Conservation (phyloP, 2,888 invertebrate species). For the Coenonympha glycerion region DNA sequence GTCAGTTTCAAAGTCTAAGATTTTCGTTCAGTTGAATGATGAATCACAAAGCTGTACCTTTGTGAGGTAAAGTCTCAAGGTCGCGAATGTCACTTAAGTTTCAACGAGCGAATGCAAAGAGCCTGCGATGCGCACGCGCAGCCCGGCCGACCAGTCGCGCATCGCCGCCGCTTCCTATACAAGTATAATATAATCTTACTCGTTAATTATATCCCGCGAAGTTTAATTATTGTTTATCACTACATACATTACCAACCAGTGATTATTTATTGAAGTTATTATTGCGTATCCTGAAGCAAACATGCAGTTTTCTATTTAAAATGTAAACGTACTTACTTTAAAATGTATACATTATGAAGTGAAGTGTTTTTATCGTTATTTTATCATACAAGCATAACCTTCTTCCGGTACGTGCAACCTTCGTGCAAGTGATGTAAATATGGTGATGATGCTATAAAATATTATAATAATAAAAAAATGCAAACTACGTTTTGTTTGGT, state of each 20-base stretch:
- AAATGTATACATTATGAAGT: not conserved
- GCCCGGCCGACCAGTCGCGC: constrained; percentile 34
- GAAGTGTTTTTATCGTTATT: not conserved
- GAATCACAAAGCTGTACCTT: constrained; percentile 38
- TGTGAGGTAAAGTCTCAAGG: constrained; percentile 47
- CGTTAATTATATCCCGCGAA: constrained; percentile 35
- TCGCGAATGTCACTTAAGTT: constrained; percentile 51
- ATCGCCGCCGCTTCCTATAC: constrained; percentile 28
- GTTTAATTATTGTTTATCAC: not conserved
- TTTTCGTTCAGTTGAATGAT: too few relatives aligned
- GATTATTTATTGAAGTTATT: not conserved
- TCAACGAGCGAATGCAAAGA: constrained; percentile 32
- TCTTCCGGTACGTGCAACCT: constrained; percentile 31
- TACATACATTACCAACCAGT: too few relatives aligned
- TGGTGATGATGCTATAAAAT: constrained; percentile 11
- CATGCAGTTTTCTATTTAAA: too few relatives aligned
- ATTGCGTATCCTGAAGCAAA: too few relatives aligned
- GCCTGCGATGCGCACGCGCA: constrained; percentile 39
- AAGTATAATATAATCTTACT: too few relatives aligned
- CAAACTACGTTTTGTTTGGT: constrained; percentile 9
- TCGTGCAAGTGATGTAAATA: constrained; percentile 17
- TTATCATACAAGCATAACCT: not conserved
- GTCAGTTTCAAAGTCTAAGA: too few relatives aligned
- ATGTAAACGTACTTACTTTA: too few relatives aligned
- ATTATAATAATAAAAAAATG: not conserved